Conservation (phyloP, 2,888 invertebrate genomes). For the Anoncus sp. region DNA sequence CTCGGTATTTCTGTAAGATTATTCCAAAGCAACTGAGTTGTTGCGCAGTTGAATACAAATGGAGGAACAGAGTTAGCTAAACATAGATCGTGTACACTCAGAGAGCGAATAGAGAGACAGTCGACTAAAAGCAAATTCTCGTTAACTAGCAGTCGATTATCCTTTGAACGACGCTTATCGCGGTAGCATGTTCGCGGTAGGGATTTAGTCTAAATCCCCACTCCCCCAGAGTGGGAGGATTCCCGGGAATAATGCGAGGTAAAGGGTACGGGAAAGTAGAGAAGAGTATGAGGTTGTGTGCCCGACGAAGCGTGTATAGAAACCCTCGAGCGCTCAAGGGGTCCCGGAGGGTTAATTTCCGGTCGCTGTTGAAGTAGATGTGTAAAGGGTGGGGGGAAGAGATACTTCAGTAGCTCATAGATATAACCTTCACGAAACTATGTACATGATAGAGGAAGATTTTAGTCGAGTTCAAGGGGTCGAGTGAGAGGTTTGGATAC, state of each 20-base stretch:
- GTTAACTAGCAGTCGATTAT: slow-evolving; percentile 62
- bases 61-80: slow-evolving; percentile 7
- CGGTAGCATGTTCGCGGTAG: slow-evolving; percentile 46
- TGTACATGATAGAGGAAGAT: slow-evolving; percentile 25
- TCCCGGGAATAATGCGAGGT: slow-evolving; percentile 36
- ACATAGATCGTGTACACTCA: no score
- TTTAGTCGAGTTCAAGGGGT: slow-evolving; percentile 27
- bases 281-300: slow-evolving; percentile 23
- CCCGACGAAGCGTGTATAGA: slow-evolving; percentile 43
- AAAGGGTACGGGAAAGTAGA: slow-evolving; percentile 5
- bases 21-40: not conserved
- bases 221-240: slow-evolving; percentile 28
- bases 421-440: slow-evolving; percentile 35
- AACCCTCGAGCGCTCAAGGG: slow-evolving; percentile 60
- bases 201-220: slow-evolving; percentile 50
- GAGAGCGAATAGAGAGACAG: slow-evolving; percentile 44
- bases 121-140: slow-evolving; percentile 61
- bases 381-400: slow-evolving; percentile 39
- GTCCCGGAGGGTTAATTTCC: slow-evolving; percentile 67
- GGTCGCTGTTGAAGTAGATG: slow-evolving; percentile 55
- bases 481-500: slow-evolving; percentile 20
- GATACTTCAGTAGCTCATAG: slow-evolving; percentile 30
- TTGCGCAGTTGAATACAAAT: slow-evolving; percentile 3
- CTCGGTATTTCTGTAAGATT: not conserved
- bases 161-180: slow-evolving; percentile 61